Base-by-base conservation (phyloP, 2,797 vertebrate species). In the Hypotaenidia philippensis region DNA sequence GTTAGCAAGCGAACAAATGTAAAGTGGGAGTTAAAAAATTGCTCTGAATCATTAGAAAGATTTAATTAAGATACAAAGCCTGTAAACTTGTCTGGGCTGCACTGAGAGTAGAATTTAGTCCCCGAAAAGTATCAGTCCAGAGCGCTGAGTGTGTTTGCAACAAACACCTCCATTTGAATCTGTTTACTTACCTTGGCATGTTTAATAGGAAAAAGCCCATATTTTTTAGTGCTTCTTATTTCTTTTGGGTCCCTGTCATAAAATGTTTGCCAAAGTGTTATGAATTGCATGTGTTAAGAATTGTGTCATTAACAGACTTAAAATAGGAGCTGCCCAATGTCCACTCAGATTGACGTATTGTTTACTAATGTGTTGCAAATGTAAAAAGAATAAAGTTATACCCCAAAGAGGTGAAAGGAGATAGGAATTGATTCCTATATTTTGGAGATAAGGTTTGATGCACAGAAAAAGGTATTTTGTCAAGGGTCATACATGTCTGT, bases 51-150 rank as follows among this genome's bases (percentile, higher is more conserved):
- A 91, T 96, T 97, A 97, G 76, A 93, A 91, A 94, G 90, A 92
- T 93, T 95, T 74, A 86, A 94, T 96, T 95, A 96, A 96, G 95
- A 97, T 95, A 94, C 65, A 95, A 95, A 91, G 17, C 36, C 87
- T 79, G 47, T 79, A 88, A 76, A 86, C 47, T 90, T 84, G 47
- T 65, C 55, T 94, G 32, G 50, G 19, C 26, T 88, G 27, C 44
- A 47, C 17, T 0, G 15, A 74, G 59, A 81, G 36, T 21, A 65
- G 77, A 86, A 94, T 95, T 88, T 72, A 93, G 34, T 47, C 29
- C 41, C 13, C 1, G 2, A 90, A 91, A 93, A 57, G 15, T 75
- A 64, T 53, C 34, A 83, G 26, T 65, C 77, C 70, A 88, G 38
- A 94, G 50, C 53, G 65, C 18, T 31, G 53, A 29, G 8, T 29